Conservation (phyloP, 2,888 invertebrate genomes). For the Folsomia candida region DNA sequence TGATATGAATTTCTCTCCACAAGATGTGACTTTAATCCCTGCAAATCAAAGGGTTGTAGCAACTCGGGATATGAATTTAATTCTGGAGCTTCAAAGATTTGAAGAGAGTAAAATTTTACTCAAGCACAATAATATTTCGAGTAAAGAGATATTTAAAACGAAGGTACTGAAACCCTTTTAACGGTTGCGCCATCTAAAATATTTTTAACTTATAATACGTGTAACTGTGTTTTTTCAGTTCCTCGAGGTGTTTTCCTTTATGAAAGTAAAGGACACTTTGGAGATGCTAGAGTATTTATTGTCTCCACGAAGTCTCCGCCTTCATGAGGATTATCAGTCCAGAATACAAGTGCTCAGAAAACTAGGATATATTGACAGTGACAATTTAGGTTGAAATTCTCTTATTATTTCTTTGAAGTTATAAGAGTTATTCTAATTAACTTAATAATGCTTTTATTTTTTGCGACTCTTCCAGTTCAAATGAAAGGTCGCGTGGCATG, state of each 20-base stretch:
- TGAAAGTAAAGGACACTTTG: conserved; percentile 59
- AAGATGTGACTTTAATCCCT: neutral
- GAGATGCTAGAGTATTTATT: conserved; percentile 71
- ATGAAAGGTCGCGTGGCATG: conserved; percentile 83
- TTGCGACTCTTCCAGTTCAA: conserved; percentile 60
- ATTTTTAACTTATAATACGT: neutral
- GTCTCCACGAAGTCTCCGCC: conserved; percentile 77
- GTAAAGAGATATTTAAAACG: neutral
- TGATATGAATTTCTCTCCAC: neutral
- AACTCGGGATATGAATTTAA: conserved; percentile 24
- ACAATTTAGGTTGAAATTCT: conserved; percentile 62
- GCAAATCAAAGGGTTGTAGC: conserved; percentile 16
- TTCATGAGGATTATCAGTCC: conserved; percentile 87
- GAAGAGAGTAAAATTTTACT: conserved; percentile 12
- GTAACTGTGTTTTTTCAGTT: conserved; percentile 60
- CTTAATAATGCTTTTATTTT: conserved; percentile 7
- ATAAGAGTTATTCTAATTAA: neutral
- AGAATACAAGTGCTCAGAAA: conserved; percentile 72
- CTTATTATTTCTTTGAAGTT: neutral
- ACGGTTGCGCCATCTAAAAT: neutral
- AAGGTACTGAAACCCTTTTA: no score
- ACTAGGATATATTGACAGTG: conserved; percentile 73
- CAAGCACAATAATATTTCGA: neutral
- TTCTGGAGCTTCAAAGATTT: conserved; percentile 20
- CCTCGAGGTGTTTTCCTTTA: conserved; percentile 62